These are phyloP conservation scores for Pristis pectinata DNA, from an alignment of 2,797 vertebrate species.

Conservation along the genomic window DNA sequence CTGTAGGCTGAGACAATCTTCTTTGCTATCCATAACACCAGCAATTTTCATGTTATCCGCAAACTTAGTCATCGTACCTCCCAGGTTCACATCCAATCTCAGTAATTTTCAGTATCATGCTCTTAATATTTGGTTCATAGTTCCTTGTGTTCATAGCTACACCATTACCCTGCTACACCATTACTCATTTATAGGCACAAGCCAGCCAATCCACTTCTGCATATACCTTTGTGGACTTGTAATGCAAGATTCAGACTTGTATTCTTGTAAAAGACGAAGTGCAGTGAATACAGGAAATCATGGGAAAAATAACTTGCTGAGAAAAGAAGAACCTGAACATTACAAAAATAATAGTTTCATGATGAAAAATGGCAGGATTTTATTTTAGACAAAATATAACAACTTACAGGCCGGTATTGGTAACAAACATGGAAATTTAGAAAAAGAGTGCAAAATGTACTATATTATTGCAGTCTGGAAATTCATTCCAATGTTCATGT, in stretches of 20 bases:
- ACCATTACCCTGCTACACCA: not conserved
- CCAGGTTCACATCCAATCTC: not conserved
- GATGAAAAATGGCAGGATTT: not conserved
- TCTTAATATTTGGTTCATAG: not conserved
- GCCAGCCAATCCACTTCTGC: not conserved
- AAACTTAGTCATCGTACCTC: no score
- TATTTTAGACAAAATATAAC: not conserved
- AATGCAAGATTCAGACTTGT: not conserved
- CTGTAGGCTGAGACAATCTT: no score
- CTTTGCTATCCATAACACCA: no score
- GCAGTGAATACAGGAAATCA: not conserved
- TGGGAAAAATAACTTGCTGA: not conserved
- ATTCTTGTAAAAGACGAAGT: not conserved
- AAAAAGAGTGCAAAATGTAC: no score
- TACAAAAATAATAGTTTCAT: not conserved
- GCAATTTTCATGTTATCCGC: no score
- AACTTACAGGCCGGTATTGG: not conserved
- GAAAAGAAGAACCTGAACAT: not conserved
- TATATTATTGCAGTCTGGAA: no score
- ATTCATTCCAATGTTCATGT: no score
- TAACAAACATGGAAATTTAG: no score
- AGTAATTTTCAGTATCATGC: not conserved
- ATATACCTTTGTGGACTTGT: not conserved
- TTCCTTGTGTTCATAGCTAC: not conserved
- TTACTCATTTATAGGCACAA: not conserved